A percentile compares a stretch with the other conserved stretches of the same genome.
Evolutionary conservation across 2,888 invertebrate species (phyloP).

Genomic region (Callimorpha dominula): DNA sequence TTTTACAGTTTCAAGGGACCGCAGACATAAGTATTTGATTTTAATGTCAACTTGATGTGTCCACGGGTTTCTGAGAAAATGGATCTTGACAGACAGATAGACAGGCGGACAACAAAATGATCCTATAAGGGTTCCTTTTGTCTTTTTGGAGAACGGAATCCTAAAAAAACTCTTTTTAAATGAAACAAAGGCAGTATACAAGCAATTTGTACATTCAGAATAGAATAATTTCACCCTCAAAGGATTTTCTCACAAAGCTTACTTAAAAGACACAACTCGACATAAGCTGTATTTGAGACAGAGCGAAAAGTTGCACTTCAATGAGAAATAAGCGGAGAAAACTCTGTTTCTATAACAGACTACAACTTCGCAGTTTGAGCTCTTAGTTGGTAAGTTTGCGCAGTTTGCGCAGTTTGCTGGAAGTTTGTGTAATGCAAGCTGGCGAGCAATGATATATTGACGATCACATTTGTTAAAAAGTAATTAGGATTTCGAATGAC

Average conservation of each 20-base stretch:
- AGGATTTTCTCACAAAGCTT: conserved; percentile 1
- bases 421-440: conserved; percentile 31
- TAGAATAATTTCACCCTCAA: neutral
- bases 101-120: no score
- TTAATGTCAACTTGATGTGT: no score
- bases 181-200: neutral
- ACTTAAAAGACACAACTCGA: neutral
- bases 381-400: conserved; percentile 25
- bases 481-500: conserved; percentile 33
- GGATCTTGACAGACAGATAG: no score
- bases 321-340: conserved; percentile 33
- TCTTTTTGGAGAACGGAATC: no score
- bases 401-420: conserved; percentile 29
- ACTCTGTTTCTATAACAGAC: conserved; percentile 18
- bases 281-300: conserved; percentile 4
- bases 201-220: neutral
- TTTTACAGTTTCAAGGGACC: no score
- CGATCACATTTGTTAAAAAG: conserved; percentile 33
- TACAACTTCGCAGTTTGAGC: conserved; percentile 28
- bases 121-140: no score
- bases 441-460: conserved; percentile 23
- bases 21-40: no score
- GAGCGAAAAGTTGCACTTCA: conserved; percentile 34
- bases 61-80: no score
- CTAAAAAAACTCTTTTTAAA: neutral